These are phyloP conservation scores for Neomorphus geoffroyi DNA, from an alignment of 2,797 vertebrate species.

Conservation along the genomic window DNA sequence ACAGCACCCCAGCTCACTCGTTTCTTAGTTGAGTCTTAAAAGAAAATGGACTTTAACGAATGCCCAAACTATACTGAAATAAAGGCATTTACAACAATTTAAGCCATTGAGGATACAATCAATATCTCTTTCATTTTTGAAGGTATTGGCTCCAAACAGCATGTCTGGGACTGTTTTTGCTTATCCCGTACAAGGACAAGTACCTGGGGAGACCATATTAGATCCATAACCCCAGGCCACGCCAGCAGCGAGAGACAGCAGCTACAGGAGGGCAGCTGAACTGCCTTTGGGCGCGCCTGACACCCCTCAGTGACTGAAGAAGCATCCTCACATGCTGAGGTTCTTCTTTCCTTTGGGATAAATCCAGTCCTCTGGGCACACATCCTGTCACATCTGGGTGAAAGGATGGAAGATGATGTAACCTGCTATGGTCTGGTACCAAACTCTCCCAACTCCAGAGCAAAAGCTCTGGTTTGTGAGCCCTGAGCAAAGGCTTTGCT, in stretches of 20 bases:
- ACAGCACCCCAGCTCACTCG: background rate
- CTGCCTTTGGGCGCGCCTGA: fast-evolving
- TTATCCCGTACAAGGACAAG: background rate
- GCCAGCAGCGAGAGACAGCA: background rate
- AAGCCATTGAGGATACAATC: background rate
- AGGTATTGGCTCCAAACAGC: background rate
- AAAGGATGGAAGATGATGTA: background rate
- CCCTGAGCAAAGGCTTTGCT: background rate
- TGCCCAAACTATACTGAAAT: background rate
- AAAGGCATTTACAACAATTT: background rate
- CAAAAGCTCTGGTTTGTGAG: background rate
- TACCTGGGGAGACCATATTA: background rate
- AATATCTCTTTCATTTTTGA: background rate
- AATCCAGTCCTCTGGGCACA: background rate
- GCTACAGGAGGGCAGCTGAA: background rate
- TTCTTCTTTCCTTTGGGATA: background rate
- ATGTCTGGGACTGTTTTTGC: background rate
- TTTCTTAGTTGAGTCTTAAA: background rate
- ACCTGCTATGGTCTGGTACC: background rate
- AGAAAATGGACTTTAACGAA: background rate
- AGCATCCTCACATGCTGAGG: background rate
- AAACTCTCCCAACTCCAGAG: background rate
- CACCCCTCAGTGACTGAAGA: background rate
- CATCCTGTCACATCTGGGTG: no score
- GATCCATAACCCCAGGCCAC: fast-evolving